Conservation (phyloP, 2,113 vertebrate genomes). For the Phocoena sinus region DNA sequence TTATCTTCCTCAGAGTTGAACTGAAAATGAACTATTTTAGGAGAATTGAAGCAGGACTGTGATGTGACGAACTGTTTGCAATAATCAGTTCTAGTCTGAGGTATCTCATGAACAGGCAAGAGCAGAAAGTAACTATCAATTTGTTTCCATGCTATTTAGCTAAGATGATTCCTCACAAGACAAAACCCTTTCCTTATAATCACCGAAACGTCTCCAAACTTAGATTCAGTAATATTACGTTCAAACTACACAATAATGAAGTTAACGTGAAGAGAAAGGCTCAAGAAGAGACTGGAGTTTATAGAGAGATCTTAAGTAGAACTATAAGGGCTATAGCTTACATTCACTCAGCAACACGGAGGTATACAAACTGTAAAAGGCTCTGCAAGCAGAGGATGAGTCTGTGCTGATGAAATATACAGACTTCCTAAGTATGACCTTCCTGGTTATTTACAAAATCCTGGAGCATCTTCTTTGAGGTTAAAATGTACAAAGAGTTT, state of each 20-base stretch:
- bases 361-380: background rate
- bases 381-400: background rate
- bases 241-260: background rate
- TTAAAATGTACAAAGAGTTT: background rate
- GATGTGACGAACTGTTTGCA: background rate
- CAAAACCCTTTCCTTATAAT: background rate
- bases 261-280: background rate
- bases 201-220: background rate
- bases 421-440: background rate
- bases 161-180: background rate
- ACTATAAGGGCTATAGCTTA: background rate
- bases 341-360: background rate
- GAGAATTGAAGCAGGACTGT: background rate
- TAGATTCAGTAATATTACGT: background rate
- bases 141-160: background rate
- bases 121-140: background rate
- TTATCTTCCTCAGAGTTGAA: background rate
- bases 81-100: background rate
- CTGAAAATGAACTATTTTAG: background rate
- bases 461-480: background rate
- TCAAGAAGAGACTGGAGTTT: background rate
- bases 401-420: background rate
- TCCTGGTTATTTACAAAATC: background rate
- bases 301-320: background rate
- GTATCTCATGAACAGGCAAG: background rate